Evolutionary conservation across 1,140 invertebrate genomes (phyloP).

Genomic region (Pinna nobilis): DNA sequence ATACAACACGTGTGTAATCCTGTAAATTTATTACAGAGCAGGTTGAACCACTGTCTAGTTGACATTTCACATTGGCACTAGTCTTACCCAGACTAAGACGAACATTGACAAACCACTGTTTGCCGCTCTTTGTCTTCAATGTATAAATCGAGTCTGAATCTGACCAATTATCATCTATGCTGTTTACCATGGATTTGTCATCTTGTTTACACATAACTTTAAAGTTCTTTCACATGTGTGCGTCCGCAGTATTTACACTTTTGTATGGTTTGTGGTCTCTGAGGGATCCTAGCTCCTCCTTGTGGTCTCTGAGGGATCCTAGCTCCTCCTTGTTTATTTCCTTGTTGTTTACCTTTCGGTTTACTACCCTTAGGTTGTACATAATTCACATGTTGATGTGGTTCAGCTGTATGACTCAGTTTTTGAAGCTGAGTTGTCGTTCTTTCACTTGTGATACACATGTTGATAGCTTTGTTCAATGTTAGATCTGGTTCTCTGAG

Average conservation of each 20-base stretch:
- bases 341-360: not conserved
- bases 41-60: conserved; percentile 25
- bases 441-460: not conserved
- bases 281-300: not conserved
- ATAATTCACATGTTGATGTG: not conserved
- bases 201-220: no score
- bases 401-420: not conserved
- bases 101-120: conserved; percentile 12
- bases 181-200: no score
- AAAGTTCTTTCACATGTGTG: no score
- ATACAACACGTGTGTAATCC: no score
- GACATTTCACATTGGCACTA: conserved; percentile 4
- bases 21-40: no score
- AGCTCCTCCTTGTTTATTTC: no score
- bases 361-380: no score
- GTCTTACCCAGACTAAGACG: not conserved
- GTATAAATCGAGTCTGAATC: no score
- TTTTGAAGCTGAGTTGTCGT: not conserved
- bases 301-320: not conserved
- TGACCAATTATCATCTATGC: no score
- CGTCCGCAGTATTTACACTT: no score
- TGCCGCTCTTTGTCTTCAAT: not conserved
- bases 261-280: not conserved
- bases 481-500: not conserved
- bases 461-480: not conserved